These are phyloP conservation scores for Astreopora myriophthalma DNA, from an alignment of 64 coral and sea anemone species.

Conservation along the genomic window DNA sequence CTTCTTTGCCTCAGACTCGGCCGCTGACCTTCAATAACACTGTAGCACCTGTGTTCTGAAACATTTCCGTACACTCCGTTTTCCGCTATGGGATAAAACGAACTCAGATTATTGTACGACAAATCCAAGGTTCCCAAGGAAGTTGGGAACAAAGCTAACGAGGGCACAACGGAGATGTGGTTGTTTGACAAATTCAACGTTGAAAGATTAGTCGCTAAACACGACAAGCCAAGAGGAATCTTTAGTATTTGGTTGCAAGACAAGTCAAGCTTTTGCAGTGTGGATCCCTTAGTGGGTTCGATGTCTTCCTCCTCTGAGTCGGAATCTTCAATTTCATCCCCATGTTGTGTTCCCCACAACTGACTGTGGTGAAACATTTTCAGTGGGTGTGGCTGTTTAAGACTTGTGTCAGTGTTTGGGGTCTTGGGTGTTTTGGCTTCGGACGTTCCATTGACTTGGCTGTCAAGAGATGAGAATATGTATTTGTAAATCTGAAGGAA, in stretches of 20 bases:
- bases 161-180: constrained; percentile 61
- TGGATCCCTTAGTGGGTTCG: constrained; percentile 64
- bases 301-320: constrained; percentile 94
- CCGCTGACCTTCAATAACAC: constrained; percentile 49
- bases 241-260: constrained; percentile 73
- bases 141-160: constrained; percentile 78
- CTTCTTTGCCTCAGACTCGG: constrained; percentile 29
- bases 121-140: constrained; percentile 87
- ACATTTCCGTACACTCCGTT: constrained; percentile 7
- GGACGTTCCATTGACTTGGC: not conserved
- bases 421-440: not conserved
- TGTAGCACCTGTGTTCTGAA: constrained; percentile 54
- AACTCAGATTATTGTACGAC: constrained; percentile 75
- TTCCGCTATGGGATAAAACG: constrained; percentile 54
- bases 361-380: constrained; percentile 91
- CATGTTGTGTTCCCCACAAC: constrained; percentile 75
- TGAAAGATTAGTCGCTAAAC: constrained; percentile 82
- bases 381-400: constrained; percentile 58
- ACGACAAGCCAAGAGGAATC: constrained; percentile 84
- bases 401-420: not conserved
- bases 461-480: not conserved
- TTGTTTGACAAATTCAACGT: constrained; percentile 95
- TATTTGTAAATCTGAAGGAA: not conserved
- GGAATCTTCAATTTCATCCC: constrained; percentile 88
- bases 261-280: constrained; percentile 90